Conservation (phyloP, 2,797 vertebrate species). For the Acrossocheilus wenchowensis region DNA sequence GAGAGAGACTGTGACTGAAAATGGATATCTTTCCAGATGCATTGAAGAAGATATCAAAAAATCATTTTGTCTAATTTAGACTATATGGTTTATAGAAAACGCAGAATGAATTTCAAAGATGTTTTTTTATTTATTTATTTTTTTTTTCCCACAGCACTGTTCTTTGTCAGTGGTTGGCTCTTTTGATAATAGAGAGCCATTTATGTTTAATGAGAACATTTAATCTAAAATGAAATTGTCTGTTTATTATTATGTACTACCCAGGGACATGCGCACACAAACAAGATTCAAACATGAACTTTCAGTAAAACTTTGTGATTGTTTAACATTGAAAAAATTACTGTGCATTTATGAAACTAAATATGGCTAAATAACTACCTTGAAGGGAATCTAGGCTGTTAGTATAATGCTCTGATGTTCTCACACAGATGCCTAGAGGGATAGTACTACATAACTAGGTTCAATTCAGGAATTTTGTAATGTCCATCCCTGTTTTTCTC, state of each 20-base stretch:
- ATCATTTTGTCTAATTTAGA: constrained; percentile 60
- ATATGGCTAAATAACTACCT: neutral
- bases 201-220: constrained; percentile 28
- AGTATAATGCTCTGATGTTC: neutral
- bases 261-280: neutral
- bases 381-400: neutral
- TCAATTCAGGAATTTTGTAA: neutral
- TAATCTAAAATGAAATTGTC: constrained; percentile 28
- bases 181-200: constrained; percentile 28
- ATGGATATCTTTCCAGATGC: constrained; percentile 63
- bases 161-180: constrained; percentile 5
- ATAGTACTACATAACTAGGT: neutral
- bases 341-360: neutral
- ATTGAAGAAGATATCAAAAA: constrained; percentile 60
- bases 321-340: neutral
- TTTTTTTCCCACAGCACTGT: neutral
- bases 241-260: constrained; percentile 3
- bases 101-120: neutral
- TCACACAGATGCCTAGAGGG: neutral
- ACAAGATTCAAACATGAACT: neutral
- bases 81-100: constrained; percentile 12
- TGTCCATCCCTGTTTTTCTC: too few species aligned
- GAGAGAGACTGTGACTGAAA: constrained; percentile 41
- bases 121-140: neutral
- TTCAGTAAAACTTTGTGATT: neutral